Percentiles rank a stretch among this genome's conserved stretches.
Conservation (phyloP, 2,888 invertebrate genomes). For the Ganaspis brasiliensis region DNA sequence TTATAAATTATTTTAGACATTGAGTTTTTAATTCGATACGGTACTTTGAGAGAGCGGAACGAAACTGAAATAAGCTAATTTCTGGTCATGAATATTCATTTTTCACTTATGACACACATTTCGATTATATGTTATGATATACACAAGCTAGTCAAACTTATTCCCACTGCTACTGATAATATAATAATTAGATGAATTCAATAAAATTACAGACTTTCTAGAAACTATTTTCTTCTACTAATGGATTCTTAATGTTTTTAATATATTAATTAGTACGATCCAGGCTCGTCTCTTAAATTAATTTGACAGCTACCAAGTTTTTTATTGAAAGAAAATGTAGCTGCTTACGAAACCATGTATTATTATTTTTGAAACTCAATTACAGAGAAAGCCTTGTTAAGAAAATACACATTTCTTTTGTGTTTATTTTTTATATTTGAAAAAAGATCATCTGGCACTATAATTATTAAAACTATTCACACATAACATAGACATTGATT, state of each 20-base stretch:
- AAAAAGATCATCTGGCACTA: too few relatives aligned
- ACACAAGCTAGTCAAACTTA: neutral
- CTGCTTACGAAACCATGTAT: neutral
- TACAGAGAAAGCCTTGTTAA: neutral
- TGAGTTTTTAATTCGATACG: neutral
- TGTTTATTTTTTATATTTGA: too few relatives aligned
- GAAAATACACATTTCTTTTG: neutral
- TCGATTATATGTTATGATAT: too few relatives aligned
- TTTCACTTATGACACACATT: neutral
- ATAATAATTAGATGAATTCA: neutral
- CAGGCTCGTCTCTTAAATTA: neutral
- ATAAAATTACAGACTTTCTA: neutral
- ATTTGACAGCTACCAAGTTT: neutral
- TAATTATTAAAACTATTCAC: too few relatives aligned
- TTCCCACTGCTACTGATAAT: neutral
- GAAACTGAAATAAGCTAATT: slow-evolving; percentile 5
- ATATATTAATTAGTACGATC: neutral
- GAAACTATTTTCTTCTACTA: neutral
- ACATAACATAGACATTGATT: too few relatives aligned
- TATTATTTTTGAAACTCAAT: neutral
- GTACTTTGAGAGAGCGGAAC: neutral
- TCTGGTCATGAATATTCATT: neutral
- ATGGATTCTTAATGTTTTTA: neutral
- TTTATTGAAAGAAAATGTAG: neutral
- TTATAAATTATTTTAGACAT: neutral